Evolutionary conservation across 2,113 vertebrate species (phyloP).

Genomic region (Delphinus delphis): DNA sequence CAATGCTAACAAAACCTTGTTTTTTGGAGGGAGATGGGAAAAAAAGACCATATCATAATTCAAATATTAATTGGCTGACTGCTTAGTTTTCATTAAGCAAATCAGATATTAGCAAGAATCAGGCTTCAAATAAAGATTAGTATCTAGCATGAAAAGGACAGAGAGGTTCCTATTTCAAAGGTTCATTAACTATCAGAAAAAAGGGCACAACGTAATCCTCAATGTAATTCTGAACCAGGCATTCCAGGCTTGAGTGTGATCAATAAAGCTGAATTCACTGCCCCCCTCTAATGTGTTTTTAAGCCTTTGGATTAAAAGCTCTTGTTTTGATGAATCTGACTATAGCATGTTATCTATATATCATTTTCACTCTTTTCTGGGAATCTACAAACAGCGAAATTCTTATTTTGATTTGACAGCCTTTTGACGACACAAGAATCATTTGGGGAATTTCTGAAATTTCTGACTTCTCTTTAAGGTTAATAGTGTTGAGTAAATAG

Average conservation of each 20-base stretch:
- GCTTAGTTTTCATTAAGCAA: conserved; percentile 27
- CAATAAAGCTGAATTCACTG: conserved; percentile 51
- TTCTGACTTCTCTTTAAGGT: conserved; percentile 55
- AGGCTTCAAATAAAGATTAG: conserved; percentile 26
- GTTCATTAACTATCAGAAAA: background rate
- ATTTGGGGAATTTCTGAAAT: conserved; percentile 51
- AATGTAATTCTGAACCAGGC: conserved; percentile 39
- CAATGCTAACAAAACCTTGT: background rate
- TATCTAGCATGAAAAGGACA: background rate
- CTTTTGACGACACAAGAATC: conserved; percentile 65
- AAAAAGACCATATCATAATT: background rate
- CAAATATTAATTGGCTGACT: conserved; percentile 53
- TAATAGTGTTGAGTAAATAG: conserved; percentile 54
- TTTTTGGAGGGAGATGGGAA: background rate
- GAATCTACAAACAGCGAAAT: conserved; percentile 64
- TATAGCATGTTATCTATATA: conserved; percentile 69
- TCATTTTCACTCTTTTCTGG: conserved; percentile 76
- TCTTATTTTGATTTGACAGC: conserved; percentile 52
- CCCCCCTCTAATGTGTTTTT: conserved; percentile 56
- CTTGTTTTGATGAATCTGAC: conserved; percentile 75
- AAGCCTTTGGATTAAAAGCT: conserved; percentile 71
- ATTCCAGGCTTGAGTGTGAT: conserved; percentile 1
- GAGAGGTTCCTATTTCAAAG: background rate
- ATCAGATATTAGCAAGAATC: conserved; percentile 37
- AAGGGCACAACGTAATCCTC: background rate